Conservation (phyloP, 2,888 invertebrate species). For the Liopterus haemorrhoidalis region DNA sequence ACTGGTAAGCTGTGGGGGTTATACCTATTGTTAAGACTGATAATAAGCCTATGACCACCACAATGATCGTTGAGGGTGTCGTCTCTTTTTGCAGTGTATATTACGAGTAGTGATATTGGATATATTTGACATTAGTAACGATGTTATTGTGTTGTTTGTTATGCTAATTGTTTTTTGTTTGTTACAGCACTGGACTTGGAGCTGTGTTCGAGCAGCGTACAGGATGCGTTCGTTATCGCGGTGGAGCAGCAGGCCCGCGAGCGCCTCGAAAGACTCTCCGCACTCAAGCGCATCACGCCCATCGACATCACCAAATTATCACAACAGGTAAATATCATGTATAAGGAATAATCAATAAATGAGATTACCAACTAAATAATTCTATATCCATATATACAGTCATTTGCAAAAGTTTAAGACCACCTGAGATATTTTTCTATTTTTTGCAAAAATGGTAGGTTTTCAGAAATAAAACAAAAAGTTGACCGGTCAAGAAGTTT, state of each 20-base stretch:
- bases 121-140: slow-evolving; percentile 4
- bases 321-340: slow-evolving; percentile 59
- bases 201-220: slow-evolving; percentile 68
- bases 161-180: slow-evolving; percentile 29
- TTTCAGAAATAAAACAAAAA: too few relatives aligned
- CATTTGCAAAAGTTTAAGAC: background rate
- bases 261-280: slow-evolving; percentile 85
- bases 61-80: background rate
- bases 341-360: too few relatives aligned
- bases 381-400: background rate
- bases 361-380: too few relatives aligned
- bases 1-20: too few relatives aligned
- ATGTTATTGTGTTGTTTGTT: background rate
- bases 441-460: too few relatives aligned
- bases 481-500: too few relatives aligned
- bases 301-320: slow-evolving; percentile 89
- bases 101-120: background rate
- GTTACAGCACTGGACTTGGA: slow-evolving; percentile 77
- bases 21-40: too few relatives aligned
- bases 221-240: slow-evolving; percentile 97
- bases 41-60: background rate
- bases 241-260: slow-evolving; percentile 93
- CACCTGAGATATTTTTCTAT: background rate
- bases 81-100: slow-evolving; percentile 1
- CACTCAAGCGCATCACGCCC: slow-evolving; percentile 87